A percentile compares a stretch with the other conserved stretches of the same genome.
Evolutionary conservation across 2,113 vertebrate genomes (phyloP).

Genomic region (Maccullochella peelii): DNA sequence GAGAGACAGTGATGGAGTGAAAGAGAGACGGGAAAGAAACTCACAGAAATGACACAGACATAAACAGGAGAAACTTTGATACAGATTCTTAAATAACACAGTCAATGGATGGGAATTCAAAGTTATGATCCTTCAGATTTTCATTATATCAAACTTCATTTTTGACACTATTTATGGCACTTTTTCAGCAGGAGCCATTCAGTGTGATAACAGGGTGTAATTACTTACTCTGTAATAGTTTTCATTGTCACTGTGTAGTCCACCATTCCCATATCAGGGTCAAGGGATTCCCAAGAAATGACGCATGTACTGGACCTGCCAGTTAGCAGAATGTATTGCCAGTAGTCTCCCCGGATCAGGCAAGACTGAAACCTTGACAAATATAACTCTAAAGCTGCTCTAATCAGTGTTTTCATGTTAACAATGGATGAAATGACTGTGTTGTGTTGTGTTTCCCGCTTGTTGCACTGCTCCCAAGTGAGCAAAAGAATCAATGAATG

Average conservation of each 20-base stretch:
- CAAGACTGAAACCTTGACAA: not conserved
- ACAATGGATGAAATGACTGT: not conserved
- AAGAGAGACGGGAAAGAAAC: not conserved
- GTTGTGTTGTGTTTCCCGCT: too few species aligned
- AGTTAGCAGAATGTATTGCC: too few species aligned
- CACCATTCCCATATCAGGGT: too few species aligned
- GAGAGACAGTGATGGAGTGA: conserved; percentile 7
- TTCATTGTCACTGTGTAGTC: not conserved
- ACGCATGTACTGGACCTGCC: not conserved
- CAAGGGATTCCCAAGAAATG: too few species aligned
- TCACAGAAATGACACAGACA: conserved; percentile 16
- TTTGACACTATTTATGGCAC: not conserved
- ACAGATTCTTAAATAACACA: conserved; percentile 1
- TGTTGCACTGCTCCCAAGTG: too few species aligned
- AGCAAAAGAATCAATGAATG: too few species aligned
- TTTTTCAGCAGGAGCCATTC: not conserved
- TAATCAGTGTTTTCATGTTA: not conserved
- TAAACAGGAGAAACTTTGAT: not conserved
- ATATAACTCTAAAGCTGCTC: not conserved
- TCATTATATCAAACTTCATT: not conserved
- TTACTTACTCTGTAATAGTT: not conserved
- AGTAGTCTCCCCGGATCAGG: not conserved
- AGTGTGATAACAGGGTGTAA: not conserved
- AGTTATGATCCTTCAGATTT: not conserved
- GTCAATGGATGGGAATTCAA: not conserved